Conservation (phyloP, 2,888 invertebrate species). For the Stenolophus ochropezus region DNA sequence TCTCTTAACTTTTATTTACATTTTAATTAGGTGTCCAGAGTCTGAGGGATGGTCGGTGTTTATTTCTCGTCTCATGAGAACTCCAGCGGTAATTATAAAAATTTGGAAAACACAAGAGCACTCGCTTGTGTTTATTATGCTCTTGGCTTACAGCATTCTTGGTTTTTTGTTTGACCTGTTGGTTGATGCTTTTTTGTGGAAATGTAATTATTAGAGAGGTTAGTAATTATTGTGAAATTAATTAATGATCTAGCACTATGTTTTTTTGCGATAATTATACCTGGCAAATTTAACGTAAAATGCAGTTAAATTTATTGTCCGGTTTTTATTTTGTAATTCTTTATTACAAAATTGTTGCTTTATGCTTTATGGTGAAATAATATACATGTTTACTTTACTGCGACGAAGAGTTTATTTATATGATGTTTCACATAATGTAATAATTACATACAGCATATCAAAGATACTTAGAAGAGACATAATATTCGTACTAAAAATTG, state of each 20-base stretch:
- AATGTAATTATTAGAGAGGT: constrained; percentile 14
- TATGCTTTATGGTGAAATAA: too few relatives aligned
- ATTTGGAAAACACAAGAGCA: constrained; percentile 40
- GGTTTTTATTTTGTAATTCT: background rate
- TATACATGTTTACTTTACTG: too few relatives aligned
- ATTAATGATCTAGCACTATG: background rate
- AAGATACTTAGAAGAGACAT: too few relatives aligned
- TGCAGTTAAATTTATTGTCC: background rate
- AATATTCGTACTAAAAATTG: too few relatives aligned
- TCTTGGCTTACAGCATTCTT: constrained; percentile 6
- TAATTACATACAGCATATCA: too few relatives aligned
- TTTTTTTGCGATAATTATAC: constrained; percentile 2
- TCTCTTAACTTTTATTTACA: background rate
- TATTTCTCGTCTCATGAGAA: constrained; percentile 45
- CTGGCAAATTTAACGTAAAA: background rate
- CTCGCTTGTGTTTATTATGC: background rate
- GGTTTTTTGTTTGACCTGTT: constrained; percentile 2
- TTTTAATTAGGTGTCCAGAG: constrained; percentile 28
- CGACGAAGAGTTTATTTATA: too few relatives aligned
- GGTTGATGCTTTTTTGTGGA: background rate
- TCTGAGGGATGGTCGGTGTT: constrained; percentile 19
- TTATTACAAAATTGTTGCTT: too few relatives aligned
- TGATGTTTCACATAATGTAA: too few relatives aligned
- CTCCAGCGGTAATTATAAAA: constrained; percentile 49
- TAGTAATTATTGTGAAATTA: constrained; percentile 22